phyloP scores from a whole-genome alignment of 2,888 invertebrate species.

The Melinaea menophilus region DNA sequence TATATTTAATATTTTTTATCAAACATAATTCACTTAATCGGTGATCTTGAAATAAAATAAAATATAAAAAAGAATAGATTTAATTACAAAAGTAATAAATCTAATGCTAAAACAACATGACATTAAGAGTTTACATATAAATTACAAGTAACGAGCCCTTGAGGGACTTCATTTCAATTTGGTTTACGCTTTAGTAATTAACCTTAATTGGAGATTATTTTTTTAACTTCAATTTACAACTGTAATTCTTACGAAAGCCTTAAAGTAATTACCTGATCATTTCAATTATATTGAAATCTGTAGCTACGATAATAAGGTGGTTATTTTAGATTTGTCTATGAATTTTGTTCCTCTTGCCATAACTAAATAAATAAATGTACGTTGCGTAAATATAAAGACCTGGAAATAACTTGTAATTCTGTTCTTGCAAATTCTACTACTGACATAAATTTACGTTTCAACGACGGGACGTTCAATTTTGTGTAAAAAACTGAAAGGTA shows the following conservation, averaged over 20 bases:
- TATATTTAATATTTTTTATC: no score
- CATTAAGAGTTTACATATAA: constrained; percentile 8
- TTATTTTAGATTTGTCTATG: constrained; percentile 42
- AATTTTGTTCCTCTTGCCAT: constrained; percentile 59
- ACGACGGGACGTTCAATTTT: constrained; percentile 83
- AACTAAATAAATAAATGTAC: constrained; percentile 54
- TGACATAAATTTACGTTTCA: constrained; percentile 82
- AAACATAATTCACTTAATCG: no score
- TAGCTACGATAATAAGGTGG: not conserved
- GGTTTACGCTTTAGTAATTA: not conserved
- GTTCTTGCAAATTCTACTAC: constrained; percentile 82
- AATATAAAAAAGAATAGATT: not conserved
- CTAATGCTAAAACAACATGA: constrained; percentile 6
- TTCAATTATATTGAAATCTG: no score
- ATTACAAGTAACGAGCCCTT: constrained; percentile 9
- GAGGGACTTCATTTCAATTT: constrained; percentile 11
- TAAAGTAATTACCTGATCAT: no score
- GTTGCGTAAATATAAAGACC: constrained; percentile 76
- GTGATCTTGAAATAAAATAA: no score
- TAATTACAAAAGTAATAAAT: constrained; percentile 20
- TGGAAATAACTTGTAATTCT: constrained; percentile 78
- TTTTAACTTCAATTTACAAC: no score
- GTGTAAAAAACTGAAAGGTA: constrained; percentile 77
- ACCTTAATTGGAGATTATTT: not conserved
- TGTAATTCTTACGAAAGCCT: no score